Conservation (phyloP, 2,888 invertebrate species). For the Eubasilissa splendida region DNA sequence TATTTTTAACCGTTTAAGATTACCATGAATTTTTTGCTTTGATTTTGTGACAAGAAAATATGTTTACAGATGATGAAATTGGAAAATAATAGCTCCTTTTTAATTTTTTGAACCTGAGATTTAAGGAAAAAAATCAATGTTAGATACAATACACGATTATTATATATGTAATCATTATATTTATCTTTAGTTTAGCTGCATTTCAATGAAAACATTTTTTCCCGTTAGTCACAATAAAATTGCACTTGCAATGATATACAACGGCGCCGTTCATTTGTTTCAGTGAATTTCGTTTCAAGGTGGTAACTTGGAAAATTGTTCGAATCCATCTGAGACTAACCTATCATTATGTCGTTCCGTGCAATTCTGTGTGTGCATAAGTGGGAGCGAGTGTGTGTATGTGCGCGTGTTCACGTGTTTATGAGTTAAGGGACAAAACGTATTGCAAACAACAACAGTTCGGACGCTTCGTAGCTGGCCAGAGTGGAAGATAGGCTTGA, state of each 20-base stretch:
- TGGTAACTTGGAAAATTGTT: constrained; percentile 47
- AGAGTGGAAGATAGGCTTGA: no score
- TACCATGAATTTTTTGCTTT: no score
- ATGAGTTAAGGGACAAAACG: neutral
- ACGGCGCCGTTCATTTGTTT: constrained; percentile 35
- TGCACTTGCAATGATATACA: neutral
- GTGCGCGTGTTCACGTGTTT: constrained; percentile 7
- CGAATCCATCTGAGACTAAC: constrained; percentile 45
- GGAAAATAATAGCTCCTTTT: no score
- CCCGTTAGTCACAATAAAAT: no score
- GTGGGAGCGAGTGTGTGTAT: neutral
- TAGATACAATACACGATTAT: neutral
- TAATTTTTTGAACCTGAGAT: no score
- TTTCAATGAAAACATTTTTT: no score
- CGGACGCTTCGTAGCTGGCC: no score
- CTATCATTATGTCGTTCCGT: constrained; percentile 39
- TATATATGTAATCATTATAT: no score
- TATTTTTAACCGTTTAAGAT: no score
- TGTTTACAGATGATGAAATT: no score
- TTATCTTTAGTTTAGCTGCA: no score
- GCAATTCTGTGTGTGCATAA: neutral
- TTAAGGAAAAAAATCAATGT: neutral
- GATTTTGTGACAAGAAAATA: no score
- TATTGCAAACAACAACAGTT: neutral
- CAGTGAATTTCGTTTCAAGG: constrained; percentile 48